Conservation (phyloP, 2,113 vertebrate species). For the Chelonoidis abingdonii region DNA sequence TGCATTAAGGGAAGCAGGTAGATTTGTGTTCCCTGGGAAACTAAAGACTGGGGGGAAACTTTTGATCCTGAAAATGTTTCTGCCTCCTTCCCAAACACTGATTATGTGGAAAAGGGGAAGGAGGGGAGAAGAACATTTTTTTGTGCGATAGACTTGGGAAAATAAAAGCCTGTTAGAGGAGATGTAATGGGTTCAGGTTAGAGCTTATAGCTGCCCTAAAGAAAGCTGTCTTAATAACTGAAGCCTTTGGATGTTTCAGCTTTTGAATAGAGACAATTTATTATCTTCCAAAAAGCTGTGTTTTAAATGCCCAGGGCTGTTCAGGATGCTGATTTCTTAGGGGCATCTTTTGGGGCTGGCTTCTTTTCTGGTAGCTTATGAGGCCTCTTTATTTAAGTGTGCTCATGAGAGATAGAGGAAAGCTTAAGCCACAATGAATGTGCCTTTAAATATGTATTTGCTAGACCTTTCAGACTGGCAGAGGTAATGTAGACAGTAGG, state of each 20-base stretch:
- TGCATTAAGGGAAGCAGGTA: not conserved
- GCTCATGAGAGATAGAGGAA: not conserved
- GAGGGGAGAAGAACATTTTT: not conserved
- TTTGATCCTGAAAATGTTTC: not conserved
- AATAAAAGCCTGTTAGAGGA: not conserved
- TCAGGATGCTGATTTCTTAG: not conserved
- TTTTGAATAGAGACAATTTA: not conserved
- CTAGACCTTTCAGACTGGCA: not conserved
- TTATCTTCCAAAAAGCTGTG: not conserved
- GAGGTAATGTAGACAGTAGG: not conserved
- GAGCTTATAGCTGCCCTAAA: not conserved
- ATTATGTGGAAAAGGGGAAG: not conserved
- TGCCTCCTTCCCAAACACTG: not conserved
- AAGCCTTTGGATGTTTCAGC: not conserved
- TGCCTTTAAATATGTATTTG: not conserved
- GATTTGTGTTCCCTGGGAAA: not conserved
- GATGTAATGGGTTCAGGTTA: fast-evolving
- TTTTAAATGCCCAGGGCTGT: not conserved
- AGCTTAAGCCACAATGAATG: not conserved
- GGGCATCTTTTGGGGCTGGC: not conserved
- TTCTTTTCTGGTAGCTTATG: not conserved
- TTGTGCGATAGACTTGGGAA: not conserved
- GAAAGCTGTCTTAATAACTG: not conserved
- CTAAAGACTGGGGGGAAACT: not conserved
- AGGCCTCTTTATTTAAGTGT: not conserved